Evolutionary conservation across 2,113 vertebrate species (phyloP).

Genomic region (Phyllostomus discolor): DNA sequence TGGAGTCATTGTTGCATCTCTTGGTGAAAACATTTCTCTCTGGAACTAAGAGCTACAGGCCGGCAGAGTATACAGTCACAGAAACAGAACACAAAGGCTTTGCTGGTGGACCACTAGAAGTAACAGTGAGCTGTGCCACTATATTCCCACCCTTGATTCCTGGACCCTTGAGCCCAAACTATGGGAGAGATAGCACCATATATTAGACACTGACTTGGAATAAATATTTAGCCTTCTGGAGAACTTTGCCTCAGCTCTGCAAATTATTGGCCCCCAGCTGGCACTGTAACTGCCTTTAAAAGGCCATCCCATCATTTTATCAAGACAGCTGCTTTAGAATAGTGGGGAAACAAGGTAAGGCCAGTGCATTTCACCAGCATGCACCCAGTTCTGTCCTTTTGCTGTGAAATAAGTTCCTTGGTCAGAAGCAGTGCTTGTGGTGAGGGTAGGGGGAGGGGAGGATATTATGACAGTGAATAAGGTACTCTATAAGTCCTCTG

Average conservation of each 20-base stretch:
- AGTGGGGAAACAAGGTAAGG: neutral
- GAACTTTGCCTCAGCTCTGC: neutral
- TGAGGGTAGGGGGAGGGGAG: too few relatives aligned
- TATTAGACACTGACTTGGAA: neutral
- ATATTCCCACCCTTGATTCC: neutral
- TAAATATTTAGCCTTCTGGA: neutral
- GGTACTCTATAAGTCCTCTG: neutral
- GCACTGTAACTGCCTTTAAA: neutral
- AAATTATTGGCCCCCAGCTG: neutral
- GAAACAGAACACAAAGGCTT: neutral
- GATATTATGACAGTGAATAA: neutral
- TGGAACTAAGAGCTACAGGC: neutral
- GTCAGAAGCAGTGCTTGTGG: neutral
- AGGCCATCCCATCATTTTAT: neutral
- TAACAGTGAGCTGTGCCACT: neutral
- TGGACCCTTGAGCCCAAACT: neutral
- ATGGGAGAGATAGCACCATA: neutral
- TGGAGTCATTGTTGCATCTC: neutral
- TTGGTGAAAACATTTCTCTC: neutral
- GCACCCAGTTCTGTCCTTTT: neutral
- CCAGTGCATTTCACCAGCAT: neutral
- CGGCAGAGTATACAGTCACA: neutral
- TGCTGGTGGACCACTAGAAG: neutral
- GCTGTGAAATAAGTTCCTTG: neutral
- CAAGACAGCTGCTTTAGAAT: neutral